Evolutionary conservation across 2,888 invertebrate species (phyloP).

Genomic region (Arrhopalites spinosus): DNA sequence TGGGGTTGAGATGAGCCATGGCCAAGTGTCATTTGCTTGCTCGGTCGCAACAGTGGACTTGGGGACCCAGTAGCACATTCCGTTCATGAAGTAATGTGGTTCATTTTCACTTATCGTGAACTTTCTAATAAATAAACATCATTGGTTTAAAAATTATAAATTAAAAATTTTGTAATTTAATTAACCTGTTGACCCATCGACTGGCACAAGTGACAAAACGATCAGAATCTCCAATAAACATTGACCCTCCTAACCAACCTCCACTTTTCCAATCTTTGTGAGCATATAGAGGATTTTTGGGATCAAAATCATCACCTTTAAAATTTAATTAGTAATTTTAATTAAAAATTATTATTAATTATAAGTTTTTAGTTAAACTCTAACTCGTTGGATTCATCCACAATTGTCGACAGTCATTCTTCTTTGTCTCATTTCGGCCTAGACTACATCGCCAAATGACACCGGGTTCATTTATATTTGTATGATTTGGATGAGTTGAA

Average conservation of each 20-base stretch:
- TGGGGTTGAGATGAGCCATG: constrained; percentile 6
- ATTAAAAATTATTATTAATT: not conserved
- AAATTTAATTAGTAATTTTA: not conserved
- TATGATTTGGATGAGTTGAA: constrained; percentile 60
- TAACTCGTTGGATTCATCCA: constrained; percentile 60
- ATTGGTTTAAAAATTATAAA: too few relatives aligned
- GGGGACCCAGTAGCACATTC: constrained; percentile 55
- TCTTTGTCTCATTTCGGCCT: constrained; percentile 47
- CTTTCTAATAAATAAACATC: too few relatives aligned
- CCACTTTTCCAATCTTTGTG: constrained; percentile 49
- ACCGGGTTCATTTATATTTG: constrained; percentile 63
- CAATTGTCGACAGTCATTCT: constrained; percentile 59
- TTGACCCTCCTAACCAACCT: constrained; percentile 54
- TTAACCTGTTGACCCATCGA: constrained; percentile 56
- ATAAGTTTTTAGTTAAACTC: not conserved
- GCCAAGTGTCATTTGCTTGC: constrained; percentile 24
- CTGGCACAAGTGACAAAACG: constrained; percentile 53
- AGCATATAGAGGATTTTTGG: not conserved
- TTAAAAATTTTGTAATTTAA: too few relatives aligned
- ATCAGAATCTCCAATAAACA: constrained; percentile 39
- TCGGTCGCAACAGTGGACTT: constrained; percentile 24
- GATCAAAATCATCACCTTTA: constrained; percentile 3
- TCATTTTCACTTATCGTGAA: constrained; percentile 23
- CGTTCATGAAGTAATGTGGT: constrained; percentile 45
- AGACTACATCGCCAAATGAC: constrained; percentile 63